Percentiles rank a stretch among this genome's conserved stretches.
These are phyloP conservation scores for Macrotrachela quadricornifera DNA, from an alignment of 1,140 invertebrate species.

Conservation along the genomic window DNA sequence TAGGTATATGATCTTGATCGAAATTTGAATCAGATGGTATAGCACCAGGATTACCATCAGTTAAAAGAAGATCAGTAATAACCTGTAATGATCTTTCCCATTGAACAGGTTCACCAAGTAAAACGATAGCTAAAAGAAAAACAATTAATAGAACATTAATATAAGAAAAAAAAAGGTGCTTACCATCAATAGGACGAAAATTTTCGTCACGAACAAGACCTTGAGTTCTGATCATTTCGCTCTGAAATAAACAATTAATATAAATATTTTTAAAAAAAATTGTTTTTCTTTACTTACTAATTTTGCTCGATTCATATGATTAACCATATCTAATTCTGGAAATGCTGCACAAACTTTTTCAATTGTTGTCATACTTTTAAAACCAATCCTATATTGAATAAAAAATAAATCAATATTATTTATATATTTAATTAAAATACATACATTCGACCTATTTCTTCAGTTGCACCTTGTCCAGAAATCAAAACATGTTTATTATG, in stretches of 20 bases:
- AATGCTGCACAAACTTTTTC: conserved; percentile 29
- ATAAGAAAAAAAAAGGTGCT: no score
- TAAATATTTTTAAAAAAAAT: not conserved
- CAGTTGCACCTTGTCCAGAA: conserved; percentile 19
- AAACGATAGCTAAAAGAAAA: conserved; percentile 26
- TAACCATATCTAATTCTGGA: conserved; percentile 46
- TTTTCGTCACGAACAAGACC: not conserved
- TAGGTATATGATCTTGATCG: conserved; percentile 36
- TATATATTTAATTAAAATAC: not conserved
- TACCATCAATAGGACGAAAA: conserved; percentile 5
- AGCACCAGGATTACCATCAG: conserved; percentile 15
- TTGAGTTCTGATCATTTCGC: no score
- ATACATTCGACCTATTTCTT: not conserved
- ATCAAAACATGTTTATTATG: conserved; percentile 25
- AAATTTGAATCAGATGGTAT: no score
- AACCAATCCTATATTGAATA: not conserved
- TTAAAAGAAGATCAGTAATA: conserved; percentile 21
- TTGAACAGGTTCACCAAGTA: conserved; percentile 41
- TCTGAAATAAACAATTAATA: no score
- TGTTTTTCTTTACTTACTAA: conserved; percentile 1
- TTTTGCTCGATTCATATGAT: conserved; percentile 37
- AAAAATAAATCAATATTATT: not conserved
- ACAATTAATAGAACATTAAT: no score
- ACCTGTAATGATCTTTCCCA: conserved; percentile 40
- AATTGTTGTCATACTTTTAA: not conserved